Conservation (phyloP, 2,797 vertebrate species). For the Falco rusticolus region DNA sequence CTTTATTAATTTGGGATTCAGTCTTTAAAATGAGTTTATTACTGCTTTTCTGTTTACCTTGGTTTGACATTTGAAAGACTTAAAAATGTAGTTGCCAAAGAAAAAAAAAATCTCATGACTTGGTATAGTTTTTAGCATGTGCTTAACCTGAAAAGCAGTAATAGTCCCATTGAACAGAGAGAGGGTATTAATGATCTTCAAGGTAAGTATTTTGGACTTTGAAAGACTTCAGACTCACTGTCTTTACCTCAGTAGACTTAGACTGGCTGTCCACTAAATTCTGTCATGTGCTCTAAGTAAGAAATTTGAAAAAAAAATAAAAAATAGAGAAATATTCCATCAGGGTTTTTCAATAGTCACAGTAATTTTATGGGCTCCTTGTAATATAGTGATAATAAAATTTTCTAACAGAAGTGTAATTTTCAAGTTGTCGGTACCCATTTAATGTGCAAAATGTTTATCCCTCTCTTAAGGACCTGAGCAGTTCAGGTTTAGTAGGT, state of each 20-base stretch:
- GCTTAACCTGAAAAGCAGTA: conserved; percentile 4
- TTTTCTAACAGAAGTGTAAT: conserved; percentile 4
- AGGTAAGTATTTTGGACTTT: background rate
- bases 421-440: background rate
- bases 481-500: background rate
- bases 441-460: conserved; percentile 16
- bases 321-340: background rate
- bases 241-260: conserved; percentile 11
- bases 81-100: background rate
- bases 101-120: background rate
- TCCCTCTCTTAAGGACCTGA: background rate
- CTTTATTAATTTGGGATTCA: background rate
- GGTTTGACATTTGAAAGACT: background rate
- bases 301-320: background rate
- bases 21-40: background rate
- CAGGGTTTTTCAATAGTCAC: background rate
- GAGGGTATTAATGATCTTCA: background rate
- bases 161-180: background rate
- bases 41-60: background rate
- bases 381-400: background rate
- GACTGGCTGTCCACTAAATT: conserved; percentile 14
- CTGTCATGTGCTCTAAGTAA: background rate
- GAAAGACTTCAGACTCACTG: background rate
- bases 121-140: background rate
- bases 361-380: background rate